Evolutionary conservation across 2,113 vertebrate genomes (phyloP).

Genomic region (Copsychus sechellarum): DNA sequence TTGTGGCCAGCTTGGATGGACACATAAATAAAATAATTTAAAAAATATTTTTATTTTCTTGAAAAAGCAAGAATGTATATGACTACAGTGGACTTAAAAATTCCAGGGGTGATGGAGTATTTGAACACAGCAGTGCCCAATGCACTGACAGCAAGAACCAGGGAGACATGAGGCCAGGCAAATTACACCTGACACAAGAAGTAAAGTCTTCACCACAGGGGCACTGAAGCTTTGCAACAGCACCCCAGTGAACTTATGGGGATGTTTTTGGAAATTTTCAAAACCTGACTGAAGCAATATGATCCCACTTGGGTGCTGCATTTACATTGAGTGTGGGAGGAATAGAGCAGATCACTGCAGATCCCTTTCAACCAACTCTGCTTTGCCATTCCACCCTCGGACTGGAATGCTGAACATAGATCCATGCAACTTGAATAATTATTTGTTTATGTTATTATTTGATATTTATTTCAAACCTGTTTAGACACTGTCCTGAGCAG

Average conservation of each 20-base stretch:
- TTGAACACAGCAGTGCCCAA: neutral
- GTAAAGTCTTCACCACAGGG: neutral
- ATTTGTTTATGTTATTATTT: neutral
- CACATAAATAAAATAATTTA: neutral
- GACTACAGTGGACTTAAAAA: neutral
- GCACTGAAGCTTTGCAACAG: neutral
- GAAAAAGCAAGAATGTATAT: neutral
- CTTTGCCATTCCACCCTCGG: neutral
- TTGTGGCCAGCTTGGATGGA: neutral
- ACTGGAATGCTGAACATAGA: neutral
- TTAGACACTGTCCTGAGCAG: neutral
- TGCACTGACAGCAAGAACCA: neutral
- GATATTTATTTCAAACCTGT: neutral
- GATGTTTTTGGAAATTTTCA: neutral
- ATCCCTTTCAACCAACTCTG: neutral
- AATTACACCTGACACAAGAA: neutral
- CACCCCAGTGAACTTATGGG: neutral
- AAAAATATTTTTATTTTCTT: neutral
- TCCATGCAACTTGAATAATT: neutral
- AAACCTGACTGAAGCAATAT: neutral
- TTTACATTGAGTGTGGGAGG: neutral
- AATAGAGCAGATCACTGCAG: neutral
- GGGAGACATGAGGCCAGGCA: neutral
- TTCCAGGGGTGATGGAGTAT: neutral
- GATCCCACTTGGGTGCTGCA: neutral